Conservation (phyloP, 2,797 vertebrate species). For the Paramormyrops hopkinsi region DNA sequence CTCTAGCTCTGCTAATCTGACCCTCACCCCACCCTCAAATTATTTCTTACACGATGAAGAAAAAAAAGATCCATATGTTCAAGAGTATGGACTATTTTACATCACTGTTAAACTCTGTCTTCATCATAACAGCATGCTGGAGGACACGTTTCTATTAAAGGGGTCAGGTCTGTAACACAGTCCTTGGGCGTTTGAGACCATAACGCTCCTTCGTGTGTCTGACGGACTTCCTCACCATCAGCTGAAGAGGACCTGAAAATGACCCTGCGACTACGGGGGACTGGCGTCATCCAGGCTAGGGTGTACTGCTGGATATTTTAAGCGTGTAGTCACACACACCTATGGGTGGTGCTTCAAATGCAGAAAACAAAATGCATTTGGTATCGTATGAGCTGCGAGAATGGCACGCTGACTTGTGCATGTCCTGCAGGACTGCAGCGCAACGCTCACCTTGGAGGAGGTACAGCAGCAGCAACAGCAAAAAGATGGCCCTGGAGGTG, state of each 20-base stretch:
- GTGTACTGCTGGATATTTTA: background rate
- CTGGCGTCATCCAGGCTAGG: background rate
- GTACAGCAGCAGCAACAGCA: slow-evolving; percentile 86
- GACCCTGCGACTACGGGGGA: background rate
- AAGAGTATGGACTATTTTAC: background rate
- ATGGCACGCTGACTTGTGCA: background rate
- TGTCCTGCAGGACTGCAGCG: background rate
- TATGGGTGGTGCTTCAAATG: background rate
- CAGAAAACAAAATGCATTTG: background rate
- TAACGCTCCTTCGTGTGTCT: background rate
- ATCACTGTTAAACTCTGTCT: background rate
- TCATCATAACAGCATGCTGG: background rate
- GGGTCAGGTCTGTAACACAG: background rate
- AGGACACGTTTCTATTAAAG: background rate
- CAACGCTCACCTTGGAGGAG: slow-evolving; percentile 80
- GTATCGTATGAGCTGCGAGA: background rate
- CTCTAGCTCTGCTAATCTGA: background rate
- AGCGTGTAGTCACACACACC: background rate
- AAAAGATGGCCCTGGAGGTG: slow-evolving; percentile 88
- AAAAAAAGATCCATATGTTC: background rate
- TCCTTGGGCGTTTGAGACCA: background rate
- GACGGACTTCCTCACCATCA: background rate
- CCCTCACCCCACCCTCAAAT: background rate
- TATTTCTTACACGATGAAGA: background rate
- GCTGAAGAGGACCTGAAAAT: background rate